phyloP scores from a whole-genome alignment of 2,888 invertebrate species.

The Drosophila neoperkinsi region DNA sequence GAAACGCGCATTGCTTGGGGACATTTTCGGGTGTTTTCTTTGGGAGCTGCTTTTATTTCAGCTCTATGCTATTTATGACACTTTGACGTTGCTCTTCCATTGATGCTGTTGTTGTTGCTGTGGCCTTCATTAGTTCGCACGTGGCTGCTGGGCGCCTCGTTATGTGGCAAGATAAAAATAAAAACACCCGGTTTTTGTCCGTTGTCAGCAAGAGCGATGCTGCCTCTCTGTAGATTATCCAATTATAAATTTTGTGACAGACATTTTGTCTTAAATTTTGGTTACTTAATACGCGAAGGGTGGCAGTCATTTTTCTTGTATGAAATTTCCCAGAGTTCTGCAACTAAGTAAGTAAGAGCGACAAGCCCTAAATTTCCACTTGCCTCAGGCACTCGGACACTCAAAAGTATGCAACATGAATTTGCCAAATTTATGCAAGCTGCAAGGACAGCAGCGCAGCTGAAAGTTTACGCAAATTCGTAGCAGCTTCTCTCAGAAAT shows the following conservation, averaged over 20 bases:
- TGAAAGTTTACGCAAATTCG: slow-evolving; percentile 35
- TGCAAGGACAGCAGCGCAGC: slow-evolving; percentile 29
- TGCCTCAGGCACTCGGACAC: slow-evolving; percentile 12
- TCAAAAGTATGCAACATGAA: slow-evolving; percentile 33
- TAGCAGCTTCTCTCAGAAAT: slow-evolving; percentile 42
- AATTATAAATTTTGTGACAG: slow-evolving; percentile 59
- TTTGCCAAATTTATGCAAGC: slow-evolving; percentile 53
- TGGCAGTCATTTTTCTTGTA: slow-evolving; percentile 1
- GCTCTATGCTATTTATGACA: slow-evolving; percentile 67
- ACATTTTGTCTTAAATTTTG: slow-evolving; percentile 18
- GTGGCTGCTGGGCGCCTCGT: slow-evolving; percentile 58
- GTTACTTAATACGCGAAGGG: slow-evolving; percentile 3
- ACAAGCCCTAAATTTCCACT: background rate
- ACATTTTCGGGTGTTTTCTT: slow-evolving; percentile 35
- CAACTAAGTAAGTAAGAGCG: slow-evolving; percentile 7
- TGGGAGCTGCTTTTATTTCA: slow-evolving; percentile 33
- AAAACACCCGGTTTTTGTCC: slow-evolving; percentile 34
- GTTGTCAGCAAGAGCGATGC: slow-evolving; percentile 7
- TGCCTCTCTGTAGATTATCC: slow-evolving; percentile 49
- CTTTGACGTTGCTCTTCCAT: slow-evolving; percentile 51
- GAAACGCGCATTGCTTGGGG: slow-evolving; percentile 61
- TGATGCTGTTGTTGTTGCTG: slow-evolving; percentile 34
- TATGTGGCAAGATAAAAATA: slow-evolving; percentile 55
- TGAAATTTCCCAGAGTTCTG: slow-evolving; percentile 3
- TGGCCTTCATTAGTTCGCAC: slow-evolving; percentile 51